These are phyloP conservation scores for Stigmatopora nigra DNA, from an alignment of 2,113 vertebrate genomes.

Conservation along the genomic window DNA sequence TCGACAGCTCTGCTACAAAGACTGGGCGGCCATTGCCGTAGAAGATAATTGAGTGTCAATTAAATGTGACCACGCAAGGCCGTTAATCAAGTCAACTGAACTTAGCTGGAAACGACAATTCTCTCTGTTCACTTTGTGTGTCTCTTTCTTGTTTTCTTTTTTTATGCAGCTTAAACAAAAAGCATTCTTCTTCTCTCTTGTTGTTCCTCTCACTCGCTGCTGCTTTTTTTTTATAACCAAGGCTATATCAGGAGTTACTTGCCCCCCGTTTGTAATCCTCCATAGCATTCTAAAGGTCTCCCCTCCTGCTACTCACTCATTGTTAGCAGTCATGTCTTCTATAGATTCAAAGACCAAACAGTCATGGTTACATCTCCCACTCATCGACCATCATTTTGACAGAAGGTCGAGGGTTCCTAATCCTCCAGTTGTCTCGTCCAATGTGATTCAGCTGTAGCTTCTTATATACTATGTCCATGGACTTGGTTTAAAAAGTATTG, in stretches of 20 bases:
- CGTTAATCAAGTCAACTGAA: slow-evolving; percentile 4
- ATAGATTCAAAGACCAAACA: slow-evolving; percentile 7
- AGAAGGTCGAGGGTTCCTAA: neutral
- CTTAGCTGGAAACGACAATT: neutral
- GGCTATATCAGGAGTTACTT: neutral
- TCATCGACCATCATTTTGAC: neutral
- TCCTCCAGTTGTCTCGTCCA: neutral
- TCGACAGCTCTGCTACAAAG: neutral
- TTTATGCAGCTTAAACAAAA: neutral
- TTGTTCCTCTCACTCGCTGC: neutral
- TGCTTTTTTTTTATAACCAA: slow-evolving; percentile 4
- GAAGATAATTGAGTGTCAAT: slow-evolving; percentile 6
- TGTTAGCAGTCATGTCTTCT: slow-evolving; percentile 3
- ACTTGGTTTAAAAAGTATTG: neutral
- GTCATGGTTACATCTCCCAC: neutral
- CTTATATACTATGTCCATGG: no score
- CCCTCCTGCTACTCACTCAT: neutral
- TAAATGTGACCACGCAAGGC: neutral
- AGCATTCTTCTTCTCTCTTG: neutral
- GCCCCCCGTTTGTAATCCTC: neutral
- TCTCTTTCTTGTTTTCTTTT: neutral
- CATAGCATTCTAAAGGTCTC: neutral
- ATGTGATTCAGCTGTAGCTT: neutral
- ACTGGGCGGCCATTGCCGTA: neutral
- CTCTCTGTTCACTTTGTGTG: neutral